Base-by-base conservation (phyloP, 2,113 vertebrate species). In the Morone saxatilis region DNA sequence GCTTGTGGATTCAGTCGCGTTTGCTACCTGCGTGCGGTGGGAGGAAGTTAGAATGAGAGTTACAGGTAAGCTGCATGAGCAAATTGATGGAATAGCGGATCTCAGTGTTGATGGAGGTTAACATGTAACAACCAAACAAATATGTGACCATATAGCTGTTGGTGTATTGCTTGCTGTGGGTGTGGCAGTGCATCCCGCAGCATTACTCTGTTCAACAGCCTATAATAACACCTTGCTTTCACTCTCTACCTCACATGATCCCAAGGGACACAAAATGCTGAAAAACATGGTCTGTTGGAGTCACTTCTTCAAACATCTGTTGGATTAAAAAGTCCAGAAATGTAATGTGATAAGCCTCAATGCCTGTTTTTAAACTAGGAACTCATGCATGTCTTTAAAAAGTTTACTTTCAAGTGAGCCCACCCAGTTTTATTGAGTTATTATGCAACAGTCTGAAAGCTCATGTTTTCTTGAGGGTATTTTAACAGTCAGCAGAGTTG, bases 11-110 rank as follows among this genome's bases (percentile, higher is more conserved):
- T 85, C 72, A 57, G 63, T 89, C 25, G n/a, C 45, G 81, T 77
- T 76, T 71, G 67, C 83, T 86, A 92, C 90, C 90, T 88, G 89
- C 70, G 36, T 51, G 56, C 72, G 67, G 82, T 25, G 8, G 61
- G 90, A 80, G 81, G 74, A 93, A 53, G 83, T 89, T 87, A 93
- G 86, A 83, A 95, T 95, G 94, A 95, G 83, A 92, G 87, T 83
- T 14, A 84, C 92, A 86, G 95, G 95, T 96, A 92, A 92, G 92
- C 22, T 31, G 76, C 71, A 56, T 62, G 68, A 13, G 36, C 36
- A 6, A 4, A 4, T 19, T 50, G 38, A 17, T 56, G 1, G n/a
- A 25, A 1, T 0, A 22, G 43, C 3, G 31, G n/a, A 48, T 43
- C 7, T 59, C 5, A 0, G 22, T 36, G 22, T 63, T 61, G 5